These are phyloP conservation scores for Acromyrmex heyeri DNA, from an alignment of 1,140 invertebrate species.

Conservation along the genomic window DNA sequence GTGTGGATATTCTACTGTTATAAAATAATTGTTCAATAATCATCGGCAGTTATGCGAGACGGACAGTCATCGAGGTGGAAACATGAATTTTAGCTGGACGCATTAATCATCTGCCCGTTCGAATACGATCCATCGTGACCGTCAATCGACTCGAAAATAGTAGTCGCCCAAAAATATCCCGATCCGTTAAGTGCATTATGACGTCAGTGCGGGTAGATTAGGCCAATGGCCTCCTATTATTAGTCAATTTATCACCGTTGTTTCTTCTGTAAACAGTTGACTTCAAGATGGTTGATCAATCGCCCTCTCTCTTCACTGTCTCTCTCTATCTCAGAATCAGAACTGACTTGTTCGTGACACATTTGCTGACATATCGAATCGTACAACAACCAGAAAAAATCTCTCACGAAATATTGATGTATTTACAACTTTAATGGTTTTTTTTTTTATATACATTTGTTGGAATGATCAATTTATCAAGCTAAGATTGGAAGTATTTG, in stretches of 20 bases:
- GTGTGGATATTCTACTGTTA: neutral
- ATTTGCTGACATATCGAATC: too few species aligned
- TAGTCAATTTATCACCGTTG: constrained; percentile 73
- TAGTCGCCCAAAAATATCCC: constrained; percentile 65
- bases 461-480: neutral
- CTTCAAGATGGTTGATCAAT: constrained; percentile 63
- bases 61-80: constrained; percentile 36
- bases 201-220: constrained; percentile 69
- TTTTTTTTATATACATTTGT: neutral
- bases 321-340: constrained; percentile 26
- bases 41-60: neutral
- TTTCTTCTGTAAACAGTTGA: constrained; percentile 69
- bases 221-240: constrained; percentile 77
- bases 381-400: neutral
- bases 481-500: neutral
- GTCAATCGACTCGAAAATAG: constrained; percentile 73
- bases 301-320: neutral
- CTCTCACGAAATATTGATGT: neutral
- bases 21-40: constrained; percentile 29
- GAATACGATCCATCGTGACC: constrained; percentile 65
- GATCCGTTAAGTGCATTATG: constrained; percentile 75
- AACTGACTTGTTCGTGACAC: neutral
- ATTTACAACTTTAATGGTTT: neutral
- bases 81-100: constrained; percentile 25
- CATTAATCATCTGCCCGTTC: constrained; percentile 60